Percentiles rank a stretch among this genome's conserved stretches.
These are phyloP conservation scores for Cheiracanthium punctorium DNA, from an alignment of 2,888 invertebrate genomes.

Conservation along the genomic window DNA sequence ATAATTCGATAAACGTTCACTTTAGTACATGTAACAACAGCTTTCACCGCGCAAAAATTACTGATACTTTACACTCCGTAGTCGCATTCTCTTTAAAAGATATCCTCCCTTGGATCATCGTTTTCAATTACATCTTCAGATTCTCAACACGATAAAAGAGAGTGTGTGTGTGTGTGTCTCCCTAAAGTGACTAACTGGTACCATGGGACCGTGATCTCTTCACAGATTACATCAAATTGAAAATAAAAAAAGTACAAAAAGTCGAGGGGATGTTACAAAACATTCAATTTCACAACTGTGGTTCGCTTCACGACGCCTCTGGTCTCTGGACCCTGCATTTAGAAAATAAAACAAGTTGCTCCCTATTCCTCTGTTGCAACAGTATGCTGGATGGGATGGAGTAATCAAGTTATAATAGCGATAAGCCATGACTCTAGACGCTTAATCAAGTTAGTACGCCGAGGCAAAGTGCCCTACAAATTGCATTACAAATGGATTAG, in stretches of 20 bases:
- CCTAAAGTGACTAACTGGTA: not conserved
- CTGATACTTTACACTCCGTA: not conserved
- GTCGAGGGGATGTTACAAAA: not conserved
- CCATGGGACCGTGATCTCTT: not conserved
- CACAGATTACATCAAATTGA: not conserved
- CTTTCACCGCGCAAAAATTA: not conserved
- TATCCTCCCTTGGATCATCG: not conserved
- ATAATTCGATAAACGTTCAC: too few relatives aligned
- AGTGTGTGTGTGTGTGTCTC: too few relatives aligned
- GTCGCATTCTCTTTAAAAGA: not conserved
- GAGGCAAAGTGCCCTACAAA: not conserved
- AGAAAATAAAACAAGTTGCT: not conserved
- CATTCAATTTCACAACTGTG: not conserved
- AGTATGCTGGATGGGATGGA: not conserved
- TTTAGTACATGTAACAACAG: not conserved
- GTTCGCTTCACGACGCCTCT: not conserved
- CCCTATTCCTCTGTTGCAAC: not conserved
- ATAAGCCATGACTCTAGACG: constrained; percentile 4
- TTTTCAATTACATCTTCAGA: not conserved
- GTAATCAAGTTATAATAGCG: constrained; percentile 9
- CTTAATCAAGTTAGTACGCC: not conserved
- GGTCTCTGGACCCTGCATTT: not conserved
- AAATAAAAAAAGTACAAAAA: not conserved
- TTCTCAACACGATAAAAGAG: not conserved
- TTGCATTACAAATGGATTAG: constrained; percentile 4